Percentiles rank a stretch among this genome's conserved stretches.
These are phyloP conservation scores for Caenorhabditis inopinata DNA, from an alignment of 1,140 invertebrate genomes.

Conservation along the genomic window DNA sequence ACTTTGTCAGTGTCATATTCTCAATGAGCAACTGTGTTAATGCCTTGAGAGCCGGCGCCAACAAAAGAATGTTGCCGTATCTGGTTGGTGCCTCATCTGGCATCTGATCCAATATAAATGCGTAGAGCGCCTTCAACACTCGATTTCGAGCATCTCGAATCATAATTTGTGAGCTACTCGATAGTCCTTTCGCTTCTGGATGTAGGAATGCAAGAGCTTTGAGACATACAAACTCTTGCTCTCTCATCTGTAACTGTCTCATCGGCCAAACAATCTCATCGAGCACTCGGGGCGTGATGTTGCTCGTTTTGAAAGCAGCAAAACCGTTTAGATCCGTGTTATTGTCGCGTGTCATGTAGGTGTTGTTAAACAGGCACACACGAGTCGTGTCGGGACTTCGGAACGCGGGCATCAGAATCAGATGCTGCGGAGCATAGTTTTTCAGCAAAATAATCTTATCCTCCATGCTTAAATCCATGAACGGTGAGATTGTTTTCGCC, in stretches of 20 bases:
- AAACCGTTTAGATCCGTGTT: conserved; percentile 56
- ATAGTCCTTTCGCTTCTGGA: conserved; percentile 64
- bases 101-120: conserved; percentile 59
- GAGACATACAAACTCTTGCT: conserved; percentile 65
- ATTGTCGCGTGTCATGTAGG: conserved; percentile 52
- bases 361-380: conserved; percentile 66
- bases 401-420: conserved; percentile 66
- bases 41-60: conserved; percentile 64
- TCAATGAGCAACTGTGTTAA: conserved; percentile 65
- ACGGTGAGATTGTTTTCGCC: conserved; percentile 56
- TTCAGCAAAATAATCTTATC: conserved; percentile 63
- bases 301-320: conserved; percentile 58
- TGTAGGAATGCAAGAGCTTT: conserved; percentile 65
- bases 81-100: conserved; percentile 64
- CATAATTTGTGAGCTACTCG: conserved; percentile 50
- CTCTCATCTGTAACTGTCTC: conserved; percentile 63
- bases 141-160: conserved; percentile 63
- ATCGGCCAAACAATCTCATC: conserved; percentile 66
- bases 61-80: conserved; percentile 60
- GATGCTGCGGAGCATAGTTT: conserved; percentile 65
- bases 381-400: conserved; percentile 61
- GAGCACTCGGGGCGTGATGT: conserved; percentile 56
- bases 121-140: conserved; percentile 64
- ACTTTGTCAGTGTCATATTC: conserved; percentile 66
- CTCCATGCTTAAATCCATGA: conserved; percentile 46